These are phyloP conservation scores for Mugil cephalus DNA, from an alignment of 2,113 vertebrate species.

Conservation along the genomic window DNA sequence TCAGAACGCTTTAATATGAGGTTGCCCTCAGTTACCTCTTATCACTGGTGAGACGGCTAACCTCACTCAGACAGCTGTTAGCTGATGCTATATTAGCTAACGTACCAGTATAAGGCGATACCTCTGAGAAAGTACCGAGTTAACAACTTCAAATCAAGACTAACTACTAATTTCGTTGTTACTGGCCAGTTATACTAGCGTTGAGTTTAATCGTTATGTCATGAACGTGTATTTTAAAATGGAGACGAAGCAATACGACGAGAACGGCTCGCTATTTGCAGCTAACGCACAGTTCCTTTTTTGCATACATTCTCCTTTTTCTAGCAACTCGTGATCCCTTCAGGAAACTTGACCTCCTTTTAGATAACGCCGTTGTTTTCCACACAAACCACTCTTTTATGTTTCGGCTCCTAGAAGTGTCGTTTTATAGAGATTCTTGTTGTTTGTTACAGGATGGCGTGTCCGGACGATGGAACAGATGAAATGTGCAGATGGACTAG, in stretches of 20 bases:
- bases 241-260: background rate
- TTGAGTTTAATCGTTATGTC: background rate
- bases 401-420: no score
- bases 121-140: background rate
- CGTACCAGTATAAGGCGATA: background rate
- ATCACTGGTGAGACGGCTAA: background rate
- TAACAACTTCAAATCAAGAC: background rate
- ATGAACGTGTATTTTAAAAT: background rate
- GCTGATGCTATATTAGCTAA: conserved; percentile 59
- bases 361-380: background rate
- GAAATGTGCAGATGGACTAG: conserved; percentile 48
- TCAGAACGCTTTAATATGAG: background rate
- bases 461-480: conserved; percentile 5
- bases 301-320: background rate
- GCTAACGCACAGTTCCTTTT: conserved; percentile 34
- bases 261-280: background rate
- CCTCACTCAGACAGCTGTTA: conserved; percentile 23
- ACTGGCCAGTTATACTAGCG: background rate
- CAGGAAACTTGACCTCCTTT: background rate
- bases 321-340: background rate
- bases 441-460: conserved; percentile 56
- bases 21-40: background rate
- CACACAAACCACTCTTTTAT: no score
- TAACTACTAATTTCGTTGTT: background rate
- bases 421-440: background rate